Conservation (phyloP, 1,140 invertebrate genomes). For the Euwallacea similis region DNA sequence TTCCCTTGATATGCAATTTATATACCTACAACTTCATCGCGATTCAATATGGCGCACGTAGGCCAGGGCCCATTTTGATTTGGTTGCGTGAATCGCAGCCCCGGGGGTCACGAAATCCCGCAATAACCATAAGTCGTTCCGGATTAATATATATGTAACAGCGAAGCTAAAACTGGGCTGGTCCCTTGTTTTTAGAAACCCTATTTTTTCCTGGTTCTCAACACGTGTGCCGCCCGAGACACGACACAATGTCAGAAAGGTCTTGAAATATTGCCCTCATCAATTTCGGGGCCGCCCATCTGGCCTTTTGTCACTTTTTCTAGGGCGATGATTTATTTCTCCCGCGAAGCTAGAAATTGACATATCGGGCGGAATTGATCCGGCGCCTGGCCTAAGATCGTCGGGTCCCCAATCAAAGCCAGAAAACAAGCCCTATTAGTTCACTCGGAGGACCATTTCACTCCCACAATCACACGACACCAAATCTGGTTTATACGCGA, state of each 20-base stretch:
- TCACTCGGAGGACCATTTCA: slow-evolving; percentile 29
- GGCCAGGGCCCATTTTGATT: not conserved
- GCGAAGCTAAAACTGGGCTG: not conserved
- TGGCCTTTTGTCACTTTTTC: slow-evolving; percentile 10
- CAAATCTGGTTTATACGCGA: slow-evolving; percentile 32
- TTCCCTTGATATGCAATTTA: not conserved
- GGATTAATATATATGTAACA: not conserved
- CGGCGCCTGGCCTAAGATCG: slow-evolving; percentile 41
- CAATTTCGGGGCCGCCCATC: slow-evolving; percentile 8
- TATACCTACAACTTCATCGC: not conserved
- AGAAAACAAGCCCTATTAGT: slow-evolving; percentile 35
- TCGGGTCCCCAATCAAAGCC: slow-evolving; percentile 34
- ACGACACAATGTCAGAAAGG: not conserved
- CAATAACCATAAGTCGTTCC: slow-evolving; percentile 12
- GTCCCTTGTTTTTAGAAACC: not conserved
- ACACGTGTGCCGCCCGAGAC: not conserved
- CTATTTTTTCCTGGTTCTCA: slow-evolving; percentile 2
- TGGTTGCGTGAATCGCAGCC: not conserved
- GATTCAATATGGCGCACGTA: not conserved
- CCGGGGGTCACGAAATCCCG: slow-evolving; percentile 1
- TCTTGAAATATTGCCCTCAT: slow-evolving; percentile 15
- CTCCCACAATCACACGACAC: slow-evolving; percentile 36
- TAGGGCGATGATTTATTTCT: slow-evolving; percentile 4
- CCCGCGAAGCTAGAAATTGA: not conserved
- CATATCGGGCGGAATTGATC: not conserved